Evolutionary conservation across 2,113 vertebrate species (phyloP).

Genomic region (Poicephalus gulielmi): DNA sequence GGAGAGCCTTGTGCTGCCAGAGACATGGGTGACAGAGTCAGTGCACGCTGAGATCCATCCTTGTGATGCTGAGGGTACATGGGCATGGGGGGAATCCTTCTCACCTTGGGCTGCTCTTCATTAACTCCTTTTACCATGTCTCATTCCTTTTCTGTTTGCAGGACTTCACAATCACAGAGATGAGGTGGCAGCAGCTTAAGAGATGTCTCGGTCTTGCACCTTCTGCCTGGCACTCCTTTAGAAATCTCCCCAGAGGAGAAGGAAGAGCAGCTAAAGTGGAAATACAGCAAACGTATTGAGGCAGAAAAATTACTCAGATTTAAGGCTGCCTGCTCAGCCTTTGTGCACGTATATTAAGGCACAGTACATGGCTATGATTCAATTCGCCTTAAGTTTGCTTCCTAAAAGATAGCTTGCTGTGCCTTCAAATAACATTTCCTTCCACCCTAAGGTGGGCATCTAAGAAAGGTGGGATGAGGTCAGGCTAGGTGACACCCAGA

Average conservation of each 20-base stretch:
- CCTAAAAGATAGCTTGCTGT: background rate
- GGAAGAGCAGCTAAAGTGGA: background rate
- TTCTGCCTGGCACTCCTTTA: background rate
- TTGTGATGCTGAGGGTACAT: accelerated
- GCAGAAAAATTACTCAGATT: conserved; percentile 28
- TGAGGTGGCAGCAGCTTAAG: background rate
- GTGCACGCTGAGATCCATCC: accelerated
- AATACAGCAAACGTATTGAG: background rate
- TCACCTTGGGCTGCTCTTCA: background rate
- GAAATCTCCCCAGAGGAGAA: background rate
- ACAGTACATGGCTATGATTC: background rate
- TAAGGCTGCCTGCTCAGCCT: background rate
- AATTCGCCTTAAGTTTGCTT: background rate
- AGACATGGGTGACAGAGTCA: accelerated
- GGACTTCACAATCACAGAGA: background rate
- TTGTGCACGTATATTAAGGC: background rate
- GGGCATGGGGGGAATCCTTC: background rate
- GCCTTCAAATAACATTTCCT: background rate
- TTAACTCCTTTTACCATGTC: background rate
- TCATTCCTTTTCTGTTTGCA: background rate
- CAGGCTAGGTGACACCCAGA: background rate
- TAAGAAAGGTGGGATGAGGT: background rate
- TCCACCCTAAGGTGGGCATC: background rate
- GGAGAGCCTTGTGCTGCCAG: background rate
- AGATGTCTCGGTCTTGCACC: background rate